phyloP scores from a whole-genome alignment of 2,888 invertebrate genomes.

The Lithophane ornitopus region DNA sequence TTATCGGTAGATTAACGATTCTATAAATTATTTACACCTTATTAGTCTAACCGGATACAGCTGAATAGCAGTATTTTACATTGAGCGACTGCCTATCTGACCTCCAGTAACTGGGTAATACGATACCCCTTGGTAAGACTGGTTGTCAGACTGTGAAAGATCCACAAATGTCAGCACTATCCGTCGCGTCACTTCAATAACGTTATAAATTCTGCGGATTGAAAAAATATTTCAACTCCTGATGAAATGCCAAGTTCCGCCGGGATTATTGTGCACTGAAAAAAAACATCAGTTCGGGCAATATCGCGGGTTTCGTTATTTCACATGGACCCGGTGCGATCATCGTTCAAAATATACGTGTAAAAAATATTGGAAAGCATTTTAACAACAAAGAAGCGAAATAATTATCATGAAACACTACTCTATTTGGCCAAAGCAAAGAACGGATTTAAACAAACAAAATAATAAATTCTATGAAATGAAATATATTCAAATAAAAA shows the following conservation, averaged over 20 bases:
- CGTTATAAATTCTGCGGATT: background rate
- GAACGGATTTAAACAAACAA: background rate
- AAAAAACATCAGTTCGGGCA: background rate
- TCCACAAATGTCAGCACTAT: too few relatives aligned
- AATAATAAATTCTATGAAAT: background rate
- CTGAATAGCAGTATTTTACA: too few relatives aligned
- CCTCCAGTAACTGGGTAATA: too few relatives aligned
- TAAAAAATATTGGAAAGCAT: background rate
- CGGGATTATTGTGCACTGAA: background rate
- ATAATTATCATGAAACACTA: background rate
- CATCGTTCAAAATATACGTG: background rate
- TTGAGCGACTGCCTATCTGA: too few relatives aligned
- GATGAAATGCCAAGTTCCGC: background rate
- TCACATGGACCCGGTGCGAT: background rate
- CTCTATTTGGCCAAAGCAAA: background rate
- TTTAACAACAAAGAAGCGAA: background rate
- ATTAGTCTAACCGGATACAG: too few relatives aligned
- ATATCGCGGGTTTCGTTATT: background rate
- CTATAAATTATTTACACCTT: too few relatives aligned
- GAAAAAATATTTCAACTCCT: background rate
- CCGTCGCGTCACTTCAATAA: too few relatives aligned
- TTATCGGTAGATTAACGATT: background rate
- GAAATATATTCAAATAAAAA: slow-evolving; percentile 8
- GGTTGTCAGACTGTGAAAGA: too few relatives aligned
- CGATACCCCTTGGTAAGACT: too few relatives aligned